A percentile compares a stretch with the other conserved stretches of the same genome.
Conservation (phyloP, 2,888 invertebrate species). For the Mylabris sibirica region DNA sequence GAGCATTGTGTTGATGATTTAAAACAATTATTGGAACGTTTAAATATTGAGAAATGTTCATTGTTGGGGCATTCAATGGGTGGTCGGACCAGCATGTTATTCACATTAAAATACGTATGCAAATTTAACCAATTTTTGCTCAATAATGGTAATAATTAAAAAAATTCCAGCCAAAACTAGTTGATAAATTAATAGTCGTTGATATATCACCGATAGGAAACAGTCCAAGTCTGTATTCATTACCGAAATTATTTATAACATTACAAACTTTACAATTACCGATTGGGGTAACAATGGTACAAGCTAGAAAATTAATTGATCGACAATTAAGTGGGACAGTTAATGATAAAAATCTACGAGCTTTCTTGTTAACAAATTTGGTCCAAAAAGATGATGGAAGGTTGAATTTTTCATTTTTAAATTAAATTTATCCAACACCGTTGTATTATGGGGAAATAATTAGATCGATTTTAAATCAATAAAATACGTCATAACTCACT, state of each 20-base stretch:
- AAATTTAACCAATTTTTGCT: constrained; percentile 37
- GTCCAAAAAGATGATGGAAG: constrained; percentile 60
- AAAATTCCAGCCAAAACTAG: constrained; percentile 64
- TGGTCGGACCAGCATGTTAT: constrained; percentile 88
- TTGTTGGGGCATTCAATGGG: constrained; percentile 96
- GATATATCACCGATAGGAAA: constrained; percentile 75
- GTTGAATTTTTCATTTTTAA: constrained; percentile 39
- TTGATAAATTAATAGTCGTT: constrained; percentile 73
- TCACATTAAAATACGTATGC: constrained; percentile 79
- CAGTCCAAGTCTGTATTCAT: constrained; percentile 68
- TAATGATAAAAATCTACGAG: constrained; percentile 67
- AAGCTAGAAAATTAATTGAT: constrained; percentile 74
- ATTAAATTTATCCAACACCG: no score
- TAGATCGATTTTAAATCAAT: no score
- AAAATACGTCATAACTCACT: no score
- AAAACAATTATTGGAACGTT: constrained; percentile 68
- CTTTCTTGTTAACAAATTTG: constrained; percentile 88
- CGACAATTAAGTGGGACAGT: constrained; percentile 69
- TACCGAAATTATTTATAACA: constrained; percentile 72
- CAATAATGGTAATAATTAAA: not conserved
- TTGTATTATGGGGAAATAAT: no score
- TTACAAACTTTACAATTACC: constrained; percentile 71
- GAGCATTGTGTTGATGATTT: constrained; percentile 79
- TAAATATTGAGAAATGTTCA: constrained; percentile 70
- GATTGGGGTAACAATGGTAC: constrained; percentile 70